phyloP scores from a whole-genome alignment of 2,113 vertebrate genomes.

The Oreochromis aureus region DNA sequence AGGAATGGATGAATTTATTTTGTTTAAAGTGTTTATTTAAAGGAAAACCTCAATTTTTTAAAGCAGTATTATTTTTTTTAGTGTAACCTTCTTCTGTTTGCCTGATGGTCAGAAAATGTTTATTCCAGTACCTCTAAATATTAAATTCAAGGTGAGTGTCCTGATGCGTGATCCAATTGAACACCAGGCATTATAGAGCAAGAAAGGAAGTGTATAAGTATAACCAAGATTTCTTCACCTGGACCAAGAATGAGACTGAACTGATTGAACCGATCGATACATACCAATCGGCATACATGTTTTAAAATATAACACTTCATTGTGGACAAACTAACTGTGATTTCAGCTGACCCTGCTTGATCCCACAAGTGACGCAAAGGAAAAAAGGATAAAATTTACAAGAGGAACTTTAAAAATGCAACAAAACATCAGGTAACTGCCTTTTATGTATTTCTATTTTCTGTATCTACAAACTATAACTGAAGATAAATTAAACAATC shows the following conservation, averaged over 20 bases:
- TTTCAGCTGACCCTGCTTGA: background rate
- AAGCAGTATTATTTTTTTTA: background rate
- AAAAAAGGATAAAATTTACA: background rate
- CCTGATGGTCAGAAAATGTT: background rate
- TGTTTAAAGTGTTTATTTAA: background rate
- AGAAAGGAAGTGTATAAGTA: background rate
- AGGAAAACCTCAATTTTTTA: background rate
- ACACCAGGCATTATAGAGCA: background rate
- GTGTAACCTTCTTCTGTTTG: background rate
- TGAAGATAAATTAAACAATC: background rate
- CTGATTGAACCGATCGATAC: background rate
- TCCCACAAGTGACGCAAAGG: background rate
- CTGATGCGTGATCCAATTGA: background rate
- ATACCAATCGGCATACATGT: background rate
- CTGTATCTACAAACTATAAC: background rate
- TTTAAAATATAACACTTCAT: background rate
- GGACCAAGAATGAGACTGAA: background rate
- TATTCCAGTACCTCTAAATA: background rate
- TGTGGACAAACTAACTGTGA: background rate
- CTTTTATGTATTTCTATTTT: background rate
- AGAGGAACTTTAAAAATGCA: background rate
- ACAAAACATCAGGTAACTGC: background rate
- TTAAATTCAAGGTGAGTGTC: background rate
- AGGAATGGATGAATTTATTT: background rate
- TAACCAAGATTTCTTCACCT: background rate